Evolutionary conservation across 2,888 invertebrate species (phyloP), one percentile per base, ranked within the genome.

Genomic region (Drosophila fungiperda): DNA sequence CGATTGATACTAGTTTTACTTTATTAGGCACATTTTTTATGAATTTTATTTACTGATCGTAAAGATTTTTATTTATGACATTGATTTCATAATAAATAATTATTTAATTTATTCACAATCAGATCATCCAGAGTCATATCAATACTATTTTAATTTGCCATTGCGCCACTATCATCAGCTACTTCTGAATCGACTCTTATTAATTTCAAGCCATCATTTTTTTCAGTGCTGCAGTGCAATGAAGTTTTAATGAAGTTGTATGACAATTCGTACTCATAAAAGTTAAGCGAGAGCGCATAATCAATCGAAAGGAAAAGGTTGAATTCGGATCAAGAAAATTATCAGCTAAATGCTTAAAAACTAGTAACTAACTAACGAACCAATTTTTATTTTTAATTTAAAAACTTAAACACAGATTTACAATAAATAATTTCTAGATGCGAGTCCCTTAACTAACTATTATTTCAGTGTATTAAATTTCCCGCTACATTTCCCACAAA

Each of bases 401-500:
- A 36, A 50, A 55, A 35, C 36, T 54, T 40, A 55, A 49, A 35
- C 5, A n/a, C 17, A 48, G 52, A 40, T 35, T 48, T 50, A 9
- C 26, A 9, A 5, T 8, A 1, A 11, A 8, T 6, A 40, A 29
- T 8, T 59, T 49, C 26, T 5, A 45, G 3, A 6, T 38, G 40
- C 23, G 38, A 38, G 26, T 1, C 40, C 32, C 54, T 38, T 36
- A 54, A 17, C 38, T 15, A 40, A 50, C 60, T 61, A 42, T 65
- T 66, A 50, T 40, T 35, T 49, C 26, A 52, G 23, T 32, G 7
- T 15, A 26, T n/a, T 6, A 49, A 45, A 65, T 42, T 63, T 63
- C 50, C 58, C 58, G 36, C 50, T 42, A 20, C 62, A 61, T 70
- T 79, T 79, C 36, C 59, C 57, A 45, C 48, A 60, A 60, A 50